Evolutionary conservation across 2,113 vertebrate species (phyloP).

Genomic region (Leptosomus discolor): DNA sequence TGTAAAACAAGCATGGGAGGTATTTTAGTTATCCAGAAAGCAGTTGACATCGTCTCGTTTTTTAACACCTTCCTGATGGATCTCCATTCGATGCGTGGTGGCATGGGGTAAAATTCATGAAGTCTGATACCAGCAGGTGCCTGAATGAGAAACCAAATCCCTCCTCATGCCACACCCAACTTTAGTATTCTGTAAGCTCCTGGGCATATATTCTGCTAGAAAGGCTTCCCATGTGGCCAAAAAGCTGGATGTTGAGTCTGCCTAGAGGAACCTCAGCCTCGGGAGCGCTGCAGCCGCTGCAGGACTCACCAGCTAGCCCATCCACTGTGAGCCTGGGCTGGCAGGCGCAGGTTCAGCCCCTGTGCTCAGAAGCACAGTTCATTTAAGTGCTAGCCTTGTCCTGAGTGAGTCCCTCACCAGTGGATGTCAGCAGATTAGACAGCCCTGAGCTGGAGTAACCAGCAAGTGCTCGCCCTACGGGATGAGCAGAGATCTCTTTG

Average conservation of each 20-base stretch:
- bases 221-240: not conserved
- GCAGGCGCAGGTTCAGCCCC: fast-evolving
- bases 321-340: not conserved
- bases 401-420: not conserved
- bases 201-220: not conserved
- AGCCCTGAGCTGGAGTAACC: fast-evolving
- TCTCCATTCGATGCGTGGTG: fast-evolving
- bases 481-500: not conserved
- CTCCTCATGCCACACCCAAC: not conserved
- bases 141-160: not conserved
- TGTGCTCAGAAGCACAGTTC: not conserved
- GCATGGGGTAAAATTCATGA: not conserved
- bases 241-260: not conserved
- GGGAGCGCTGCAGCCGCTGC: fast-evolving
- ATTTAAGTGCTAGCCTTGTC: too few relatives aligned
- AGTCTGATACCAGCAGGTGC: not conserved
- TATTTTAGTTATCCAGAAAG: not conserved
- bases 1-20: not conserved
- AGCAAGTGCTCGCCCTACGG: too few relatives aligned
- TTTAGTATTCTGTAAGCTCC: not conserved
- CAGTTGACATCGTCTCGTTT: not conserved
- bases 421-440: not conserved
- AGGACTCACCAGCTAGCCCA: not conserved
- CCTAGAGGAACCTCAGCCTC: too few relatives aligned
- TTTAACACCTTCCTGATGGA: not conserved